phyloP scores from a whole-genome alignment of 2,888 invertebrate species.

The Chalcis sispes region DNA sequence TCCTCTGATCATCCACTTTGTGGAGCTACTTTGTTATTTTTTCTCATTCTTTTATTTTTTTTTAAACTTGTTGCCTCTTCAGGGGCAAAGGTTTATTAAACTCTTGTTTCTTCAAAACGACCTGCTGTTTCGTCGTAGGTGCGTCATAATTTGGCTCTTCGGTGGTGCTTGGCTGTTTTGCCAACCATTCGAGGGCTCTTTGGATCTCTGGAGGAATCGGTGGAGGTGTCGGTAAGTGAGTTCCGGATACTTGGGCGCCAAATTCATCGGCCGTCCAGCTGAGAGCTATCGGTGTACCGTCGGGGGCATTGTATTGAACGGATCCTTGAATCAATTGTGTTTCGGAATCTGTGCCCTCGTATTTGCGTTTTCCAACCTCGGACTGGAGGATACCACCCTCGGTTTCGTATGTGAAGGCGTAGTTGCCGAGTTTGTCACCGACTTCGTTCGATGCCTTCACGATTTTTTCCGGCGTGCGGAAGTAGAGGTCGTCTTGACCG shows the following conservation, averaged over 20 bases:
- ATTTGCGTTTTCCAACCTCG: slow-evolving; percentile 71
- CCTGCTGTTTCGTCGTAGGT: background rate
- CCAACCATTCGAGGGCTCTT: slow-evolving; percentile 73
- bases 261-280: slow-evolving; percentile 75
- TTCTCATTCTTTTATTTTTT: too few relatives aligned
- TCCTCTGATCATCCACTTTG: too few relatives aligned
- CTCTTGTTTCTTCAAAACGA: slow-evolving; percentile 32
- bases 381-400: slow-evolving; percentile 73
- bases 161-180: slow-evolving; percentile 72
- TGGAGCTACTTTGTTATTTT: too few relatives aligned
- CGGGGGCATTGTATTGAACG: slow-evolving; percentile 74
- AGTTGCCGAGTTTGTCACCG: slow-evolving; percentile 71
- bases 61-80: slow-evolving; percentile 48
- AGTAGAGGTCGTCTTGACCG: slow-evolving; percentile 62
- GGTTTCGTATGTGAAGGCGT: slow-evolving; percentile 72
- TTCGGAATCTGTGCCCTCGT: slow-evolving; percentile 72
- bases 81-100: slow-evolving; percentile 51
- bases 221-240: slow-evolving; percentile 72
- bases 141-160: slow-evolving; percentile 61
- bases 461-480: slow-evolving; percentile 71
- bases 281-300: slow-evolving; percentile 72
- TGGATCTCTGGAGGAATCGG: slow-evolving; percentile 73
- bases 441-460: slow-evolving; percentile 68
- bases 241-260: slow-evolving; percentile 71
- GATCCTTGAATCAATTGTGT: slow-evolving; percentile 74